Evolutionary conservation across 2,797 vertebrate genomes (phyloP), one percentile per base, ranked within the genome.

Genomic region (Poeciliopsis presidionis): DNA sequence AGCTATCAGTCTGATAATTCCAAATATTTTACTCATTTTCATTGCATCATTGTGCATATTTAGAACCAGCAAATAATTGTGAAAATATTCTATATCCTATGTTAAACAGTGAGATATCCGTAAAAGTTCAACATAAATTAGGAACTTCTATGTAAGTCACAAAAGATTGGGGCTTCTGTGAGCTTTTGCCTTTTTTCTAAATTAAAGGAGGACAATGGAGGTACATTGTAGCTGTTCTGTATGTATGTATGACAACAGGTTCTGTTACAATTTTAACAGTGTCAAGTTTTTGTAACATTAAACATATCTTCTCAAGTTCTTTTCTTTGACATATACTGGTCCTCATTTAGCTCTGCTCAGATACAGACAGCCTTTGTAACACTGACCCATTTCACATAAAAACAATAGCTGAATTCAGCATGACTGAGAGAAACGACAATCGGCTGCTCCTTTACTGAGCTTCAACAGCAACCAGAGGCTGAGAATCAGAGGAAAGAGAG

Each of bases 321-420:
- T 84, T 63, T 76, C 79, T 81, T 67, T 74, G 55, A 51, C 43
- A 74, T 51, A 16, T 70, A 74, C 63, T 79, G 73, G 61, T 70
- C 57, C 36, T 51, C 61, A 46, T 65, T 76, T 78, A 83, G 82
- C 73, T 83, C 70, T 61, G 57, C 71, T 78, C 75, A 74, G 25
- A 85, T 79, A 88, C 83, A 90, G 77, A 47, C 80, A 47, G 85
- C 73, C 77, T 91, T 90, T 93, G 90, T 92, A 89, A 90, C 84
- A 88, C 86, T 92, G 92, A 93, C 91, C 90, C 83, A 91, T 89
- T 92, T 93, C 77, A 78, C 9, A 77, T 51, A 28, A 73, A 75
- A 82, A 91, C 91, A 92, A 90, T 86, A 82, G 80, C 73, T 83
- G 80, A 74, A 88, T 86, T 90, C 76, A 91, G 57, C n/a, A 2